Evolutionary conservation across 2,797 vertebrate species (phyloP).

Genomic region (Gymnodraco acuticeps): DNA sequence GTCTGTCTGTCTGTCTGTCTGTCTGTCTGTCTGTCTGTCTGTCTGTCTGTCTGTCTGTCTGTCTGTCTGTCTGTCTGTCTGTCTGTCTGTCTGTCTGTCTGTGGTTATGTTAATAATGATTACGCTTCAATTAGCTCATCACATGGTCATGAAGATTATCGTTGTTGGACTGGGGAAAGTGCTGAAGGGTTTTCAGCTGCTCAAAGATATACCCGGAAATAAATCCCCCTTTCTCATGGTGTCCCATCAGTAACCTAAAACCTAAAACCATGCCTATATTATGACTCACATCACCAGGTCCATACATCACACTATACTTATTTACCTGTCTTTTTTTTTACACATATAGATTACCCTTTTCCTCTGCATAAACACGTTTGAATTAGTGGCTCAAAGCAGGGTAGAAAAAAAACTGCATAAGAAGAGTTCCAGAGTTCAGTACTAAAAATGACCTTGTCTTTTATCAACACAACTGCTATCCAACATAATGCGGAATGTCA

Average conservation of each 20-base stretch:
- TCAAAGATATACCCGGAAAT: conserved; percentile 58
- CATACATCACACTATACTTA: conserved; percentile 22
- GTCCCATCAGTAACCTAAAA: conserved; percentile 67
- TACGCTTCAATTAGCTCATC: conserved; percentile 31
- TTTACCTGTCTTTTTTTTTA: conserved; percentile 21
- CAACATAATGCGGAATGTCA: conserved; percentile 21
- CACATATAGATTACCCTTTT: conserved; percentile 10
- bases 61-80: not conserved
- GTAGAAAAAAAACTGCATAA: not conserved
- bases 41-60: not conserved
- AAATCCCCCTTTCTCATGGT: conserved; percentile 39
- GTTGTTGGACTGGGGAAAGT: conserved; percentile 28
- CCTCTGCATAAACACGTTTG: conserved; percentile 16
- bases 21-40: not conserved
- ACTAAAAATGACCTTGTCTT: conserved; percentile 43
- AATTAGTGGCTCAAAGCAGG: conserved; percentile 31
- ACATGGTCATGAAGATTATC: conserved; percentile 24
- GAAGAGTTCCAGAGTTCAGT: conserved; percentile 32
- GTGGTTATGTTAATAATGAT: conserved; percentile 9
- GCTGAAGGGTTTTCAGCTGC: conserved; percentile 16
- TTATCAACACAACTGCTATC: conserved; percentile 33
- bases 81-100: conserved; percentile 38
- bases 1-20: not conserved
- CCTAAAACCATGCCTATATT: conserved; percentile 36
- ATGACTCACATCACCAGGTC: conserved; percentile 53